phyloP scores from a whole-genome alignment of 2,888 invertebrate genomes.

The Meiosimyza decipiens region DNA sequence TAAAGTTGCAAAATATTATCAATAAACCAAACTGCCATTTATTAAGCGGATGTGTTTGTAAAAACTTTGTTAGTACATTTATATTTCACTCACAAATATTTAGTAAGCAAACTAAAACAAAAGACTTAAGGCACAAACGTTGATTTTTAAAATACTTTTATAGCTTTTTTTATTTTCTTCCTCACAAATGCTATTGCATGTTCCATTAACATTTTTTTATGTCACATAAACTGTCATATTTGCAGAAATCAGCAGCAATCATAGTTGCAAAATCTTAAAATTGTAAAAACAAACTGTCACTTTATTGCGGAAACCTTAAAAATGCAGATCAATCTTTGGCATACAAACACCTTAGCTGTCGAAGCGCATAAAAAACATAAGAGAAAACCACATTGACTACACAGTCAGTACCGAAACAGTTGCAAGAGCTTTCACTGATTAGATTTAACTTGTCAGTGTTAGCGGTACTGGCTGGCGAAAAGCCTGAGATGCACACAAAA shows the following conservation, averaged over 20 bases:
- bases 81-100: neutral
- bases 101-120: slow-evolving; percentile 1
- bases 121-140: slow-evolving; percentile 30
- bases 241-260: neutral
- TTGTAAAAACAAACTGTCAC: slow-evolving; percentile 2
- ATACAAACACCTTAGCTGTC: slow-evolving; percentile 18
- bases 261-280: slow-evolving; percentile 48
- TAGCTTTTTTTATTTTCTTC: too few species aligned
- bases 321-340: slow-evolving; percentile 27
- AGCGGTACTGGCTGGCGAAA: neutral
- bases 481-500: neutral
- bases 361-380: neutral
- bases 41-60: too few species aligned
- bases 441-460: slow-evolving; percentile 15
- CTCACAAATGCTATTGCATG: slow-evolving; percentile 1
- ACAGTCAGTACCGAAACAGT: neutral
- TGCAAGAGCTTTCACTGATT: slow-evolving; percentile 14
- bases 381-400: neutral
- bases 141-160: too few species aligned
- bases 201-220: slow-evolving; percentile 24
- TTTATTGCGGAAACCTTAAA: slow-evolving; percentile 17
- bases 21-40: neutral
- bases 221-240: slow-evolving; percentile 32
- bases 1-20: neutral
- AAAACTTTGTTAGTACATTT: too few species aligned